A percentile compares a stretch with the other conserved stretches of the same genome.
Evolutionary conservation across 2,888 invertebrate species (phyloP).

Genomic region (Nephrocerus scutellatus): DNA sequence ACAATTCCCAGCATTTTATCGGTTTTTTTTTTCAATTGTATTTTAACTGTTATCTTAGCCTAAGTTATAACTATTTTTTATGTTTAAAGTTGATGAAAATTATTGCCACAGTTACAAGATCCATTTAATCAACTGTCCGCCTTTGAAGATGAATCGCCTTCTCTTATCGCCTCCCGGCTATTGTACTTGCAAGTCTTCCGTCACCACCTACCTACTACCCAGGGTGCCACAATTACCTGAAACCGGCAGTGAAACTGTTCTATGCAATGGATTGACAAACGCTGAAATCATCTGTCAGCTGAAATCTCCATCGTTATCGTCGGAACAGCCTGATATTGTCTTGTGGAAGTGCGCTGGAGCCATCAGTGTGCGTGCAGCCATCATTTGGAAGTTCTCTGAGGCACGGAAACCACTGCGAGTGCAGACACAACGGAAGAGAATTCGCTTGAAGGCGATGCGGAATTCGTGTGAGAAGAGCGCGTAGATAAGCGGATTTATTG

Average conservation of each 20-base stretch:
- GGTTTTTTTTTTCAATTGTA: too few relatives aligned
- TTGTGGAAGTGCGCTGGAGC: conserved; percentile 47
- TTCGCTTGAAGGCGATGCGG: conserved; percentile 87
- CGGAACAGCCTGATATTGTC: conserved; percentile 45
- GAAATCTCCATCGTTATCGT: conserved; percentile 43
- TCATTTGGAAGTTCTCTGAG: conserved; percentile 47
- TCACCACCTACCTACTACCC: conserved; percentile 11
- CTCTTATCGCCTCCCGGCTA: conserved; percentile 13
- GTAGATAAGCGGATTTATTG: conserved; percentile 91
- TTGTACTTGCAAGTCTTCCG: conserved; percentile 12
- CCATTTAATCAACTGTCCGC: too few relatives aligned
- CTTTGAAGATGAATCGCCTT: too few relatives aligned
- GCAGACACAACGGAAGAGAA: conserved; percentile 80
- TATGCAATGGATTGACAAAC: conserved; percentile 29
- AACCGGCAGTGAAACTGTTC: conserved; percentile 33
- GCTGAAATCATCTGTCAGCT: conserved; percentile 42
- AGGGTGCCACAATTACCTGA: conserved; percentile 20
- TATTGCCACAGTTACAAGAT: conserved; percentile 19
- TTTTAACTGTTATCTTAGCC: too few relatives aligned
- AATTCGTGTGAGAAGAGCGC: conserved; percentile 92
- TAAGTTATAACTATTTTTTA: too few relatives aligned
- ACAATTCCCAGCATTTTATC: too few relatives aligned
- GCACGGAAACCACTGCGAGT: conserved; percentile 47
- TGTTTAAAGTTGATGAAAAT: conserved; percentile 15
- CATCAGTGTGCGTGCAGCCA: conserved; percentile 43